Evolutionary conservation across 2,113 vertebrate genomes (phyloP).

Genomic region (Okapia johnstoni): DNA sequence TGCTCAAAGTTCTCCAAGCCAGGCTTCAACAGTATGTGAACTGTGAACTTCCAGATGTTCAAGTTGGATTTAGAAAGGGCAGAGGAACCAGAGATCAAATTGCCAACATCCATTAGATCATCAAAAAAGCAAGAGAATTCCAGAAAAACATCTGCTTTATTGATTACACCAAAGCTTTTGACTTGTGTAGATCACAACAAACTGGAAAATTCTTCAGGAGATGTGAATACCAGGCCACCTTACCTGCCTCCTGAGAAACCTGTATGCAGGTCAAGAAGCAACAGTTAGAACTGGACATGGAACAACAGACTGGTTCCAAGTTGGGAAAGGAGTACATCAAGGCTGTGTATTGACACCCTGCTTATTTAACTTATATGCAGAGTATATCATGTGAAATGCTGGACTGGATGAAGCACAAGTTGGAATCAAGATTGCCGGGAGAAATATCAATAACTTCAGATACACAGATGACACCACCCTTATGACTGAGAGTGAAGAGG

Average conservation of each 20-base stretch:
- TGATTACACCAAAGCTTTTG: not conserved
- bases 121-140: not conserved
- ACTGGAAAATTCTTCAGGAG: not conserved
- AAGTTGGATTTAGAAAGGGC: not conserved
- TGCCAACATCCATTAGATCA: not conserved
- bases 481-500: not conserved
- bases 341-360: not conserved
- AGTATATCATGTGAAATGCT: not conserved
- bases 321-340: not conserved
- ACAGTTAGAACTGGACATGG: not conserved
- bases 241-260: not conserved
- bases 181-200: not conserved
- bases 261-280: not conserved
- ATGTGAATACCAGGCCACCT: not conserved
- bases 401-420: not conserved
- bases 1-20: not conserved
- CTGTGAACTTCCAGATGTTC: not conserved
- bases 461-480: rapidly evolving
- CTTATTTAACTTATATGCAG: not conserved
- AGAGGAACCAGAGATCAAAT: not conserved
- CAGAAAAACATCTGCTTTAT: not conserved
- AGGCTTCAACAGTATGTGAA: not conserved
- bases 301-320: not conserved
- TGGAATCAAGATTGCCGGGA: not conserved
- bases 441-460: not conserved